These are phyloP conservation scores for Morpho deidamia DNA, from an alignment of 2,888 invertebrate genomes.

Conservation along the genomic window DNA sequence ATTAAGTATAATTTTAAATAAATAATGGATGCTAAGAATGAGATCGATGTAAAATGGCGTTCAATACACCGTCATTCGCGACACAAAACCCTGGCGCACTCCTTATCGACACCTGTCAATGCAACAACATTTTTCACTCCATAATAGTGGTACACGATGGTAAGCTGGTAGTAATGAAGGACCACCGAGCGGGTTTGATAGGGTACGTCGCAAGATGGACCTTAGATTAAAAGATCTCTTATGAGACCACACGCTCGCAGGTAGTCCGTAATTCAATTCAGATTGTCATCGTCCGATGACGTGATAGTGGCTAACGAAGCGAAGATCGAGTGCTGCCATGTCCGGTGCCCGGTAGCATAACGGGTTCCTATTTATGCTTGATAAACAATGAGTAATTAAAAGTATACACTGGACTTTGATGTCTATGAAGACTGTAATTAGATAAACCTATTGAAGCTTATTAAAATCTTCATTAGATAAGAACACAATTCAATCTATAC, in stretches of 20 bases:
- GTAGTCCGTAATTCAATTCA: conserved; percentile 75
- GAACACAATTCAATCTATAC: no score
- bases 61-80: conserved; percentile 9
- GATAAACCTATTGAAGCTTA: no score
- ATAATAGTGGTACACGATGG: conserved; percentile 56
- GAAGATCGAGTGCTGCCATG: conserved; percentile 43
- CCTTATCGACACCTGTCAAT: conserved; percentile 72
- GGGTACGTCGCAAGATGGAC: conserved; percentile 67
- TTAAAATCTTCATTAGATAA: no score
- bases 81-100: conserved; percentile 11
- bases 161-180: conserved; percentile 65
- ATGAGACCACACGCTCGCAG: conserved; percentile 73
- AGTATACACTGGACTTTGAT: not conserved
- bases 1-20: not conserved
- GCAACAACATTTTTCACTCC: conserved; percentile 67
- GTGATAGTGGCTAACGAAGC: conserved; percentile 73
- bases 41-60: not conserved
- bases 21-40: no score
- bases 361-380: conserved; percentile 37
- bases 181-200: conserved; percentile 65
- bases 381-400: conserved; percentile 11
- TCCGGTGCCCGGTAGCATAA: conserved; percentile 53
- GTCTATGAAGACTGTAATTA: no score
- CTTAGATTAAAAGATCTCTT: conserved; percentile 65
- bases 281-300: conserved; percentile 76